Base-by-base conservation (phyloP, 2,888 invertebrate genomes). In the Syrista parreyssii region DNA sequence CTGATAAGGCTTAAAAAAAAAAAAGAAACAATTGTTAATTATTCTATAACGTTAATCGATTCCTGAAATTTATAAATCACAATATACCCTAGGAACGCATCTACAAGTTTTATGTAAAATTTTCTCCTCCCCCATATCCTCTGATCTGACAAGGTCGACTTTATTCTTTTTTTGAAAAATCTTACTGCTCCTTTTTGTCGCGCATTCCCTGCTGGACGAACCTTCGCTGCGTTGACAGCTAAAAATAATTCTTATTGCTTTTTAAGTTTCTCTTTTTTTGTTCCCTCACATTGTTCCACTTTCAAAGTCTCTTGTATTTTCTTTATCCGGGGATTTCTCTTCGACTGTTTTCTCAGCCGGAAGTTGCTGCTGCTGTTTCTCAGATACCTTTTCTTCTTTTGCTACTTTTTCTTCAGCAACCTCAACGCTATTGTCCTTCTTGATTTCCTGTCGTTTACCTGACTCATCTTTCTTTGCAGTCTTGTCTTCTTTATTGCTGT, bases 81-180 rank as follows among this genome's bases (percentile, higher is more conserved):
- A 55, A 23, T 23, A 23, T 55, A 55, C 55, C 55, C 55, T 55
- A 23, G 55, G 23, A 23, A 55, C 2, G 55, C 55, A 55, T 55
- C 55, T 1, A 55, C 55, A 55, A 55, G 9, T 55, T 55, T 55
- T 55, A 2, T 55, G 23, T 23, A 2, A 9, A 23, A 55, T 23
- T 55, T 23, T 55, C 9, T 23, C 23, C 23, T 55, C 23, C 55
- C 15, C 23, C 40, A 9, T 55, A 9, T 55, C 23, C 55, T 2
- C 9, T 0, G 55, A 55, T 55, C 55, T 55, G 55, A 23, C 23
- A 9, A 80, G 83, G 73, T 79, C 77, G 33, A 82, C 76, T 81
- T 78, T 80, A 78, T 81, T 81, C 34, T 77, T 82, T 75, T 79
- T 83, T 12, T 77, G 73, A 71, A 80, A 82, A 23, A 81, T 76